These are phyloP conservation scores for Chloroceryle aenea DNA, from an alignment of 2,113 vertebrate genomes.

Conservation along the genomic window DNA sequence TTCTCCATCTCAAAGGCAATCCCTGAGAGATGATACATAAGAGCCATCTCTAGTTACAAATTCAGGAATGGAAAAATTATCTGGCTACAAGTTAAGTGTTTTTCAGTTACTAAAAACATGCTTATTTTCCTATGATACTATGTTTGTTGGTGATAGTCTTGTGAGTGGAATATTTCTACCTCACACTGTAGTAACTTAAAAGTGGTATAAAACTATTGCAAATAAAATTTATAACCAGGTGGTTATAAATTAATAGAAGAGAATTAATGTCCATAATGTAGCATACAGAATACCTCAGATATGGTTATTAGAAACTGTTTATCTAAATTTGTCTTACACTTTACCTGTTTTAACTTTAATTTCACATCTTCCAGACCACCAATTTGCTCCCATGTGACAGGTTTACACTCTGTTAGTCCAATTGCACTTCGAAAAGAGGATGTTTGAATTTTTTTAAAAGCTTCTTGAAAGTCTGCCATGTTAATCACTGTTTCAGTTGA, in stretches of 20 bases:
- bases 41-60: neutral
- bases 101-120: neutral
- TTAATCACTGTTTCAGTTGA: conserved; percentile 61
- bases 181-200: neutral
- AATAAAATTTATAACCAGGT: neutral
- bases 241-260: neutral
- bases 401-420: conserved; percentile 84
- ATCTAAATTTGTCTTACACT: neutral
- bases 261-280: neutral
- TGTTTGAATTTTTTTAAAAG: conserved; percentile 86
- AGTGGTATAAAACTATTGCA: neutral
- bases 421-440: conserved; percentile 86
- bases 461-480: conserved; percentile 83
- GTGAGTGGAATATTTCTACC: neutral
- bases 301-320: neutral
- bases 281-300: neutral
- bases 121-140: neutral
- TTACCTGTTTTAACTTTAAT: conserved; percentile 90
- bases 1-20: neutral
- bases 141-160: neutral
- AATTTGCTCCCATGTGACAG: conserved; percentile 89
- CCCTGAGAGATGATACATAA: neutral
- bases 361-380: conserved; percentile 95
- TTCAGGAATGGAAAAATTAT: neutral
- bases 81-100: neutral